phyloP scores from a whole-genome alignment of 92 coral and sea anemone species.

The Anthopleura xanthogrammica region DNA sequence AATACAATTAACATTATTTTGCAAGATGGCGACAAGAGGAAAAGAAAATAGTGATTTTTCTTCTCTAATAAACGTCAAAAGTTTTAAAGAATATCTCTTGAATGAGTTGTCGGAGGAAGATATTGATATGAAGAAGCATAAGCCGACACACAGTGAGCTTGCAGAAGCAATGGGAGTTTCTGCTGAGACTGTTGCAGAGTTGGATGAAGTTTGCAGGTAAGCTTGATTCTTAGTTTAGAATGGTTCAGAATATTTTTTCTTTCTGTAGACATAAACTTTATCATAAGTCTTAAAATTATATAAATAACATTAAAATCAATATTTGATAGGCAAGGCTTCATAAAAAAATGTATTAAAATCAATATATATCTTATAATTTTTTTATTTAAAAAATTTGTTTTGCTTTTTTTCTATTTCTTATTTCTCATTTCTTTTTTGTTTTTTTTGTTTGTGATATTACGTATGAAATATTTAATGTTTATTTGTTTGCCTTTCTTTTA shows the following conservation, averaged over 20 bases:
- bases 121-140: slow-evolving; percentile 44
- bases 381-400: neutral
- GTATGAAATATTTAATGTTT: neutral
- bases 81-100: slow-evolving; percentile 63
- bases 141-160: slow-evolving; percentile 32
- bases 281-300: too few relatives aligned
- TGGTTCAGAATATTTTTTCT: too few relatives aligned
- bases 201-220: slow-evolving; percentile 90
- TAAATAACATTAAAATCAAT: too few relatives aligned
- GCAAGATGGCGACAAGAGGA: slow-evolving; percentile 75
- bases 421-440: too few relatives aligned
- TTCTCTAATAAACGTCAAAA: slow-evolving; percentile 58
- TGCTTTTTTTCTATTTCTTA: too few relatives aligned
- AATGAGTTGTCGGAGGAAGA: slow-evolving; percentile 56
- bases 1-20: neutral
- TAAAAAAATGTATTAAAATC: too few relatives aligned
- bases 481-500: neutral
- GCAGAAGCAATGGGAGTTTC: slow-evolving; percentile 75
- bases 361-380: too few relatives aligned
- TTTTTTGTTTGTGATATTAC: neutral
- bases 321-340: too few relatives aligned
- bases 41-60: slow-evolving; percentile 53
- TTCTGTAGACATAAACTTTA: too few relatives aligned
- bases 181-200: slow-evolving; percentile 72
- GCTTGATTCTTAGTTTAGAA: neutral